Evolutionary conservation across 92 coral and sea anemone species (phyloP), one percentile per base, ranked within the genome.

Genomic region (Scolanthus callimorphus): DNA sequence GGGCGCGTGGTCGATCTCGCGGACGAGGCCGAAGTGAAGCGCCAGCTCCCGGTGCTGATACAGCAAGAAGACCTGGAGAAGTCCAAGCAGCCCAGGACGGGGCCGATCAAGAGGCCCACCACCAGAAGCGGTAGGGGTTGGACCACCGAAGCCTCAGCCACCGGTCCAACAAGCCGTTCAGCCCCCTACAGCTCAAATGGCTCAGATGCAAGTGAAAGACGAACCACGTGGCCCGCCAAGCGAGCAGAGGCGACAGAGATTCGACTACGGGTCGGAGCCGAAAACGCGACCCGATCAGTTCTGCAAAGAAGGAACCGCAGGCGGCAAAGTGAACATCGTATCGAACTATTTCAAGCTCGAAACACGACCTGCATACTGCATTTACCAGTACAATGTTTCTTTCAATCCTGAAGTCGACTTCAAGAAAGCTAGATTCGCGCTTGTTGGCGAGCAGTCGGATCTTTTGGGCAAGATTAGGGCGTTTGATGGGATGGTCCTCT

Each of bases 51-150:
- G 78, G 52, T 8, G 81, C 69, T 17, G 79, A 75, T 13, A 87
- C 66, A 0, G 89, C 95, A 13, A 60, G 96, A 64, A 71, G 99
- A 65, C 99, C 99, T 3, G 99, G 99, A 17, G 78, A 79, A 17
- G 68, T 63, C 25, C 76, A 71, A 20, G 66, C 85, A 4, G 58
- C 94, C 80, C 69, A 1, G 96, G 96, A 17, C 69, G 99, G 26
- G 99, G 99, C 51, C 64, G 99, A 63, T 68, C 97, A 2, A 71
- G 99, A 19, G 99, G 99, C 0, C 97, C 99, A 2, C 89, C 96
- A 41, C 73, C 90, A 0, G 74, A 69, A 17, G 53, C 81, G 12
- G 85, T 64, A 0, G 65, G 63, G 2, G 51, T 75, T 0, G 75
- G 70, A 1, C 75, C 74, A 26, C 56, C 85, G 10, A 61, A 82